Evolutionary conservation across 1,140 invertebrate genomes (phyloP), one percentile per base, ranked within the genome.

Genomic region (Drosophila watanabei): DNA sequence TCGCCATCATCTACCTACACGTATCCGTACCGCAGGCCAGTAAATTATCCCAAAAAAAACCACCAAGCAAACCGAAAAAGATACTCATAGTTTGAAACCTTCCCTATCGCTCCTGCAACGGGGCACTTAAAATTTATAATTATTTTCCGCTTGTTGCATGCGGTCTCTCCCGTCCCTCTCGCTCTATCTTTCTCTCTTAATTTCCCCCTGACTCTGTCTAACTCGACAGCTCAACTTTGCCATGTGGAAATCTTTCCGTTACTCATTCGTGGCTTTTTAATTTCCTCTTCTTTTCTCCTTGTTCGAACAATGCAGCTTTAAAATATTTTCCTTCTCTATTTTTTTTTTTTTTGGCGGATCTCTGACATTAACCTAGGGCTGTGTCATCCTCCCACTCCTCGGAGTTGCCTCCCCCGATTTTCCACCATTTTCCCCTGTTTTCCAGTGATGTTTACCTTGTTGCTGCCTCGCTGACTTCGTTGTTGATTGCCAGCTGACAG

Each of bases 401-500:
- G 30, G n/a, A 20, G 28, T 61, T 58, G 51, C 70, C 66, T 75
- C 18, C 60, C 33, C 33, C 52, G 33, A 0, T 39, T 57, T 57
- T 28, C 35, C 35, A 28, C 54, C 35, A n/a, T 41, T 66, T 35
- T 37, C 46, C 58, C 28, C 33, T 41, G n/a, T n/a, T 49, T 52
- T 30, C 51, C 75, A 62, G 56, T 78, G 75, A 78, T 88, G 81
- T 88, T 88, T 88, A 77, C 81, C 69, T 56, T 81, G 85, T 88
- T 89, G 81, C 81, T 88, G 85, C 81, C 83, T 85, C 73, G 85
- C 63, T 85, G 82, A 61, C 68, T 89, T 72, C 79, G 73, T 75
- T 89, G 80, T 88, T 88, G 85, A 88, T 88, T 88, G 86, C 85
- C 78, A 79, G 79, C 86, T 84, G 84, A 75, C 81, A 71, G 65